Percentiles rank a stretch among this genome's conserved stretches.
Conservation (phyloP, 2,888 invertebrate species). For the Eurytoma californica region DNA sequence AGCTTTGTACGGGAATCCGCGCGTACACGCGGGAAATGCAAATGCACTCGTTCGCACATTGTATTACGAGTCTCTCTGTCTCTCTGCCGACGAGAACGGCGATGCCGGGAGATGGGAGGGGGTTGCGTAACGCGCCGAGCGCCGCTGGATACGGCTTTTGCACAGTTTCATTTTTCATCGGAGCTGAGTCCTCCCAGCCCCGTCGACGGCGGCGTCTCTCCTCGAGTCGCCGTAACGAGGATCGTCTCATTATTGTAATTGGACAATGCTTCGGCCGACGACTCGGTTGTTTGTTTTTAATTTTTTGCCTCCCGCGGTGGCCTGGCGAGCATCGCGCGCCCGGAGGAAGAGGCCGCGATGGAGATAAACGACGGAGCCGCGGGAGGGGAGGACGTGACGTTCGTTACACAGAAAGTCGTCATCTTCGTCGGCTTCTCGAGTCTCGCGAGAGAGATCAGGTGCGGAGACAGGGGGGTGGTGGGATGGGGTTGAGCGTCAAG, state of each 20-base stretch:
- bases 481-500: slow-evolving; percentile 11
- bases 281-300: slow-evolving; percentile 57
- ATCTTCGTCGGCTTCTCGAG: slow-evolving; percentile 39
- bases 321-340: not conserved
- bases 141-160: slow-evolving; percentile 24
- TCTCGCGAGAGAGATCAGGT: slow-evolving; percentile 29
- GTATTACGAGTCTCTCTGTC: slow-evolving; percentile 69
- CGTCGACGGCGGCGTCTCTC: slow-evolving; percentile 29
- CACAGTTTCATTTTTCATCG: slow-evolving; percentile 60
- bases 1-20: not conserved
- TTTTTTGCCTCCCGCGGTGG: slow-evolving; percentile 50
- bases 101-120: slow-evolving; percentile 34
- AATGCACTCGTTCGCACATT: slow-evolving; percentile 72
- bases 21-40: slow-evolving; percentile 63
- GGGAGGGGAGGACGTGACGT: slow-evolving; percentile 50
- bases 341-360: slow-evolving; percentile 7
- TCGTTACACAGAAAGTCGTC: slow-evolving; percentile 57
- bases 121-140: not conserved
- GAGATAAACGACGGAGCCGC: slow-evolving; percentile 37
- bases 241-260: slow-evolving; percentile 68
- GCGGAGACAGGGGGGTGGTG: not conserved
- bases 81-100: slow-evolving; percentile 64
- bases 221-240: slow-evolving; percentile 60
- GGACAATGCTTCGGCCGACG: slow-evolving; percentile 64
- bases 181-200: slow-evolving; percentile 16